These are phyloP conservation scores for Falco biarmicus DNA, from an alignment of 2,797 vertebrate species.

Conservation along the genomic window DNA sequence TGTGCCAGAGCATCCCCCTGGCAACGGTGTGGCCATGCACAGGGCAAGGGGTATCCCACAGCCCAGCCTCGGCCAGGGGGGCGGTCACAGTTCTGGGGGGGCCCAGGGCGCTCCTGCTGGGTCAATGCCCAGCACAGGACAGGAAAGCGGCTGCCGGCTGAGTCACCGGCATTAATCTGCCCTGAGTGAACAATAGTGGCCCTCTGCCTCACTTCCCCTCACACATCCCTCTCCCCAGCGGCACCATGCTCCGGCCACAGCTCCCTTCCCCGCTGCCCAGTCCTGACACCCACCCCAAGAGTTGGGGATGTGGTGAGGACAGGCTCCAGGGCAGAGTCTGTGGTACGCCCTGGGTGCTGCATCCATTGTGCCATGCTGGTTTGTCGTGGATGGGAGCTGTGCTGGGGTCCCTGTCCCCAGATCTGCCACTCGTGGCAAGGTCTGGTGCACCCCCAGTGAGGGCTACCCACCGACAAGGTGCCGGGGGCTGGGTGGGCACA, in stretches of 20 bases:
- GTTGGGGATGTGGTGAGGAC: rapidly evolving
- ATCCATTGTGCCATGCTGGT: rapidly evolving
- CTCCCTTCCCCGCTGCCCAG: background rate
- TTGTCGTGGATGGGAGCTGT: rapidly evolving
- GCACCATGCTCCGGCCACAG: rapidly evolving
- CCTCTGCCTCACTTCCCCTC: background rate
- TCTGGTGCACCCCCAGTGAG: rapidly evolving
- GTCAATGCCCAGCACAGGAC: rapidly evolving
- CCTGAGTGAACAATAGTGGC: conserved; percentile 30
- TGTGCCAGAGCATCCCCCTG: background rate
- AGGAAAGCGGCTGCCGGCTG: background rate
- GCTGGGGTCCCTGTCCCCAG: background rate
- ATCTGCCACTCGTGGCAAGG: rapidly evolving
- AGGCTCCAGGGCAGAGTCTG: rapidly evolving
- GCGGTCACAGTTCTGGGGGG: background rate
- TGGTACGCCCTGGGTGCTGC: background rate
- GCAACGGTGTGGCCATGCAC: rapidly evolving
- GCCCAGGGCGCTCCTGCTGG: background rate
- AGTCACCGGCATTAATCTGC: background rate
- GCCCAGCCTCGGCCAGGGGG: background rate
- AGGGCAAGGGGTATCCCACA: background rate
- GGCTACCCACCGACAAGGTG: rapidly evolving
- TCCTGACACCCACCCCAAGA: rapidly evolving
- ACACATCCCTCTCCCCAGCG: rapidly evolving
- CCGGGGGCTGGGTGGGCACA: rapidly evolving